Percentiles rank a stretch among this genome's conserved stretches.
phyloP scores from a whole-genome alignment of 2,113 vertebrate genomes.

The Gobius niger region DNA sequence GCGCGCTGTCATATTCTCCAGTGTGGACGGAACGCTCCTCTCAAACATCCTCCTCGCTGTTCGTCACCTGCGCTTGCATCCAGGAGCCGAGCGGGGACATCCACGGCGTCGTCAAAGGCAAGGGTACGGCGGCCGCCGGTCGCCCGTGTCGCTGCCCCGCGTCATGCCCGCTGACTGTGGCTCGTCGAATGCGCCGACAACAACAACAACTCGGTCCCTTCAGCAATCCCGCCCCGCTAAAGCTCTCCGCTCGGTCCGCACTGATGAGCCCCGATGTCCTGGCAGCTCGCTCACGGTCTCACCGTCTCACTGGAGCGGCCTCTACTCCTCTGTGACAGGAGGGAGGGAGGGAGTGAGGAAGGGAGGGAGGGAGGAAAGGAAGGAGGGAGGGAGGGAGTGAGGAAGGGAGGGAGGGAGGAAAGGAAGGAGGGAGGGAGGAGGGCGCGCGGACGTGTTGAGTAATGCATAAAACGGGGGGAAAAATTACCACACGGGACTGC shows the following conservation, averaged over 20 bases:
- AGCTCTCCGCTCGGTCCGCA: conserved; percentile 58
- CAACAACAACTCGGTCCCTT: conserved; percentile 53
- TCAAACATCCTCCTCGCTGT: conserved; percentile 60
- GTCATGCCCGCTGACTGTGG: conserved; percentile 38
- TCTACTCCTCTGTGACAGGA: conserved; percentile 41
- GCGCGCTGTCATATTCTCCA: conserved; percentile 49
- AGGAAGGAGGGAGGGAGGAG: conserved; percentile 33
- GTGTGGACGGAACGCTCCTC: conserved; percentile 37
- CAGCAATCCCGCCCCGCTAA: conserved; percentile 68
- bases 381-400: conserved; percentile 13
- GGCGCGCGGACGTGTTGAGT: conserved; percentile 45
- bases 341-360: neutral
- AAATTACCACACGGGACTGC: conserved; percentile 27
- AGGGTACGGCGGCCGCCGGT: conserved; percentile 64
- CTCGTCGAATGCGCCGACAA: conserved; percentile 46
- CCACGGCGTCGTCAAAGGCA: conserved; percentile 66
- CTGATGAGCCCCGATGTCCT: conserved; percentile 61
- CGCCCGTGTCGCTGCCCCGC: conserved; percentile 56
- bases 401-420: too few relatives aligned
- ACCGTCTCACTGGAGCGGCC: conserved; percentile 45
- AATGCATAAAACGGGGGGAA: conserved; percentile 29
- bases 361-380: too few relatives aligned
- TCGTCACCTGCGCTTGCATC: conserved; percentile 70
- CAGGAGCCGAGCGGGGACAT: conserved; percentile 64
- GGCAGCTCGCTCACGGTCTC: conserved; percentile 59